phyloP scores from a whole-genome alignment of 2,888 invertebrate species.

The Melolontha melolontha region DNA sequence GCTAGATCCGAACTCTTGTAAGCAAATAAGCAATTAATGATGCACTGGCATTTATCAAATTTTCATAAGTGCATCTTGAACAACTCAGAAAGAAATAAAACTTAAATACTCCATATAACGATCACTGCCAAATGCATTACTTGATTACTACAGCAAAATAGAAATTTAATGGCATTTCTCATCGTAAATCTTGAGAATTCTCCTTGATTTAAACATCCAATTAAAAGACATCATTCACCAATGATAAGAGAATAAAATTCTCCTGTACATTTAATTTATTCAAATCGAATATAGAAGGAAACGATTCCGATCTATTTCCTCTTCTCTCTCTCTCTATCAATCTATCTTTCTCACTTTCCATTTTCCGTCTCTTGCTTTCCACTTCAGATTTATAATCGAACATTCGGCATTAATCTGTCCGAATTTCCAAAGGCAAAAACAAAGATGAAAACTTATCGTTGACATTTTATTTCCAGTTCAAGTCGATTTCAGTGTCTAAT shows the following conservation, averaged over 20 bases:
- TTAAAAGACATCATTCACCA: slow-evolving; percentile 36
- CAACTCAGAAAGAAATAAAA: not conserved
- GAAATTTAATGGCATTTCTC: slow-evolving; percentile 21
- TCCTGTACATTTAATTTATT: slow-evolving; percentile 35
- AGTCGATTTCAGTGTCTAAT: slow-evolving; percentile 22
- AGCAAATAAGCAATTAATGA: too few relatives aligned
- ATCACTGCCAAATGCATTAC: slow-evolving; percentile 12
- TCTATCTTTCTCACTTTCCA: not conserved
- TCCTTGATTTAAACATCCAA: slow-evolving; percentile 33
- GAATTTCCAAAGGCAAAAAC: slow-evolving; percentile 28
- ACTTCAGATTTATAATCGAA: slow-evolving; percentile 29
- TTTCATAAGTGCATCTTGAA: not conserved
- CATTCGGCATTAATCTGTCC: slow-evolving; percentile 24
- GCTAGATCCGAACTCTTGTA: too few relatives aligned
- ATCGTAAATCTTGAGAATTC: slow-evolving; percentile 10
- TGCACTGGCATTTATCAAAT: too few relatives aligned
- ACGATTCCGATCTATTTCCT: slow-evolving; percentile 14
- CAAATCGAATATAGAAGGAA: slow-evolving; percentile 32
- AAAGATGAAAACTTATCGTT: slow-evolving; percentile 38
- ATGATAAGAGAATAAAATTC: slow-evolving; percentile 30
- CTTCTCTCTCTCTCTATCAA: not conserved
- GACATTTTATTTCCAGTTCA: slow-evolving; percentile 34
- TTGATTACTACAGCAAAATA: slow-evolving; percentile 18
- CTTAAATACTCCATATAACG: not conserved
- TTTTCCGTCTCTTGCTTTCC: not conserved